A percentile compares a stretch with the other conserved stretches of the same genome.
These are phyloP conservation scores for Peromyscus leucopus DNA, from an alignment of 2,113 vertebrate species.

Conservation along the genomic window DNA sequence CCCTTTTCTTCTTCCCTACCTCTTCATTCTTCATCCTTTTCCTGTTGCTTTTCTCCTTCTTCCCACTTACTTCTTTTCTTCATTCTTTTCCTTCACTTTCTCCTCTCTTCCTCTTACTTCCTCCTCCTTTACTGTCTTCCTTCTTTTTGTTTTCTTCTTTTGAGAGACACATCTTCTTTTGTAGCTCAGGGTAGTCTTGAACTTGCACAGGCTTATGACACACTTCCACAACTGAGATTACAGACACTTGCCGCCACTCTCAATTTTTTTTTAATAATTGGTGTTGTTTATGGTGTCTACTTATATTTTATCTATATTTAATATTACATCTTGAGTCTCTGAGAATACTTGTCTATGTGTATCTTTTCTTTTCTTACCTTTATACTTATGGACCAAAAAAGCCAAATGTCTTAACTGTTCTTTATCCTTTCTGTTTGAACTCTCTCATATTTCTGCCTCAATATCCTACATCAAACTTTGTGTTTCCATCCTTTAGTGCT, in stretches of 20 bases:
- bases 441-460: background rate
- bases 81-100: background rate
- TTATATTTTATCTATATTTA: background rate
- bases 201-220: background rate
- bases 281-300: background rate
- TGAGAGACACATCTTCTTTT: background rate
- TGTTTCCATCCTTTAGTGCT: background rate
- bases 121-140: rapidly evolving
- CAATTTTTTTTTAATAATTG: background rate
- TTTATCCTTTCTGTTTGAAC: background rate
- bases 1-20: background rate
- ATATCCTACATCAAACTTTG: background rate
- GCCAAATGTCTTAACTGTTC: background rate
- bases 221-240: background rate
- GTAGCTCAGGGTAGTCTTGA: background rate
- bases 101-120: background rate
- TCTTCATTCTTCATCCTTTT: background rate
- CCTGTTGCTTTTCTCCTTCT: background rate
- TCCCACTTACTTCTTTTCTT: background rate
- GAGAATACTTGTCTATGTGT: background rate
- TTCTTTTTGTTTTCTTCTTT: background rate
- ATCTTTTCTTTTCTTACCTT: background rate
- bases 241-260: background rate
- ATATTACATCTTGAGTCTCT: background rate
- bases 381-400: background rate